Evolutionary conservation across 2,888 invertebrate genomes (phyloP).

Genomic region (Stenchaetothrips biformis): DNA sequence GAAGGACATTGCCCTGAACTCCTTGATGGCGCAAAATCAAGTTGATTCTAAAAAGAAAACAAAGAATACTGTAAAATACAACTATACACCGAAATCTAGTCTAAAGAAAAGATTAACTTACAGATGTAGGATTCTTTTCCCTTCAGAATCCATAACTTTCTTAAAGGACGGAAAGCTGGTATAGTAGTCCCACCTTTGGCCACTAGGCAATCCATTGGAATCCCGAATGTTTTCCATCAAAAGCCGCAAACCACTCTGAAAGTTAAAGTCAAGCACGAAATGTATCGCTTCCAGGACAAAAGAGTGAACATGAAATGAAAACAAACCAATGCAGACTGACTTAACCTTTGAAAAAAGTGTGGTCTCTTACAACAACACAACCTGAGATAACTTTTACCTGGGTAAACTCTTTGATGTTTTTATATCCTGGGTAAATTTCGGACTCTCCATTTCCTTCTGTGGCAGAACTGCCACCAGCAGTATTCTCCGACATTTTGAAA

Average conservation of each 20-base stretch:
- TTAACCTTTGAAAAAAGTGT: neutral
- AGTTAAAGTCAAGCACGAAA: conserved; percentile 34
- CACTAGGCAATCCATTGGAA: conserved; percentile 67
- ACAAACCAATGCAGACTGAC: neutral
- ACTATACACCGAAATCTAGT: no score
- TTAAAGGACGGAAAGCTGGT: conserved; percentile 71
- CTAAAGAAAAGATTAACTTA: conserved; percentile 41
- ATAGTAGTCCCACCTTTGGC: conserved; percentile 66
- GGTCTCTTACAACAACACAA: conserved; percentile 31
- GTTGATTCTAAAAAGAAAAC: conserved; percentile 47
- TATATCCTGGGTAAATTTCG: conserved; percentile 43
- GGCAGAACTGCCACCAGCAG: neutral
- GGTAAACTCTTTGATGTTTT: conserved; percentile 44
- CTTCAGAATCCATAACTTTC: conserved; percentile 58
- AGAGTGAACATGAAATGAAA: neutral
- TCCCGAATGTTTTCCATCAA: conserved; percentile 64
- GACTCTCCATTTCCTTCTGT: conserved; percentile 33
- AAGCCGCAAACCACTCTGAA: conserved; percentile 60
- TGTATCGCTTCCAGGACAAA: no score
- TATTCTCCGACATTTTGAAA: neutral
- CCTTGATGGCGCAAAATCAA: conserved; percentile 54
- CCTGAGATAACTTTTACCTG: conserved; percentile 42
- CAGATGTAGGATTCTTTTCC: conserved; percentile 58
- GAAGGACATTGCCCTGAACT: conserved; percentile 53
- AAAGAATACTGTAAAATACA: conserved; percentile 44